Evolutionary conservation across 1,140 invertebrate genomes (phyloP).

Genomic region (Zaprionus tsacasi): DNA sequence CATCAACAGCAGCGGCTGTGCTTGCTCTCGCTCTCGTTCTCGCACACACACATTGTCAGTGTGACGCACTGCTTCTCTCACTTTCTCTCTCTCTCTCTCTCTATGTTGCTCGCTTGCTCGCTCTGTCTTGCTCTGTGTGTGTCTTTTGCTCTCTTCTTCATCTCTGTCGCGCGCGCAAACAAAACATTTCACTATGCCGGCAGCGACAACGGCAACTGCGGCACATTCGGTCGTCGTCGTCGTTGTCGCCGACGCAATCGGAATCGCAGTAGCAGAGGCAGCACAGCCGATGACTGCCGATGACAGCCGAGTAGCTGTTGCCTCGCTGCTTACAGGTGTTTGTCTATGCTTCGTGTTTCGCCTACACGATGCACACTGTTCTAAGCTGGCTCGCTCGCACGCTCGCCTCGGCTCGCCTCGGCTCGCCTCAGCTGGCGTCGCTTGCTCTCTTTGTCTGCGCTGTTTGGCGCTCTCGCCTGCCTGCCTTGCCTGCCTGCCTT

Average conservation of each 20-base stretch:
- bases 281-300: neutral
- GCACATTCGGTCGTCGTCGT: neutral
- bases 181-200: slow-evolving; percentile 46
- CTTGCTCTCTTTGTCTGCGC: slow-evolving; percentile 13
- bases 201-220: slow-evolving; percentile 28
- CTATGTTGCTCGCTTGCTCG: neutral
- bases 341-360: slow-evolving; percentile 35
- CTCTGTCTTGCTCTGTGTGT: slow-evolving; percentile 4
- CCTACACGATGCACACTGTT: neutral
- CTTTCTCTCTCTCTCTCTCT: slow-evolving; percentile 11
- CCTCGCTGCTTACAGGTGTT: slow-evolving; percentile 72
- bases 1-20: neutral
- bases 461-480: slow-evolving; percentile 32
- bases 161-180: slow-evolving; percentile 19
- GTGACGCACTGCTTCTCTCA: neutral
- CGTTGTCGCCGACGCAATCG: neutral
- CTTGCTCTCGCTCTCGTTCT: neutral
- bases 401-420: slow-evolving; percentile 10
- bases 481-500: neutral
- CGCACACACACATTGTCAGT: neutral
- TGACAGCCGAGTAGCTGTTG: neutral
- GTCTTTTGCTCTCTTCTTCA: slow-evolving; percentile 9
- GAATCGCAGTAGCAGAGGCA: neutral
- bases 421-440: neutral
- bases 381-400: slow-evolving; percentile 17